Percentiles rank a stretch among this genome's conserved stretches.
Conservation (phyloP, 1,140 invertebrate genomes). For the Panagrolaimus sp. region DNA sequence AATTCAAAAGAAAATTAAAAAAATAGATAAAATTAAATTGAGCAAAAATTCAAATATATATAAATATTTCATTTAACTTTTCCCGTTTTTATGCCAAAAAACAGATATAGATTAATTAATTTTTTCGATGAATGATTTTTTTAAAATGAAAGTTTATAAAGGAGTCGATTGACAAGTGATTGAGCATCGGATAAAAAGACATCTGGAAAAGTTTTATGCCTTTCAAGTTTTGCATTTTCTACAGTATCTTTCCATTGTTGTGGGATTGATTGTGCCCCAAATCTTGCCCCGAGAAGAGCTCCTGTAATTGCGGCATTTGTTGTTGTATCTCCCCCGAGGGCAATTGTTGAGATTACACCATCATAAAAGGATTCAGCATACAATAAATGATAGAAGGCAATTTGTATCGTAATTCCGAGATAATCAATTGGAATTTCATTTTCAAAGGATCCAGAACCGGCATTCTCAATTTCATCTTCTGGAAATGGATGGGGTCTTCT, state of each 20-base stretch:
- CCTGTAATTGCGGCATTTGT: conserved; percentile 30
- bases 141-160: conserved; percentile 27
- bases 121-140: not conserved
- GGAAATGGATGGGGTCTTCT: conserved; percentile 24
- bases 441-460: not conserved
- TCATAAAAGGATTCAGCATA: conserved; percentile 24
- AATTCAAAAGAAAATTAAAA: too few species aligned
- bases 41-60: too few species aligned
- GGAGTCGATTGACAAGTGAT: conserved; percentile 27
- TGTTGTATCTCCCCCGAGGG: conserved; percentile 27
- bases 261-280: conserved; percentile 24
- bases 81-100: too few species aligned
- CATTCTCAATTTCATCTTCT: conserved; percentile 14
- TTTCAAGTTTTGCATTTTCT: conserved; percentile 23
- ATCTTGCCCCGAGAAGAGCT: conserved; percentile 24
- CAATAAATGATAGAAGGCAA: conserved; percentile 26
- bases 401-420: conserved; percentile 29
- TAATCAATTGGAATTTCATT: conserved; percentile 30
- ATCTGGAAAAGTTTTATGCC: conserved; percentile 26
- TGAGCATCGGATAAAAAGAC: conserved; percentile 24
- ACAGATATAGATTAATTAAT: not conserved
- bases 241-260: conserved; percentile 24
- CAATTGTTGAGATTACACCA: conserved; percentile 24
- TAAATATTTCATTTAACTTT: too few species aligned
- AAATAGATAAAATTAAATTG: too few species aligned